Evolutionary conservation across 2,888 invertebrate genomes (phyloP).

Genomic region (Protula sp.): DNA sequence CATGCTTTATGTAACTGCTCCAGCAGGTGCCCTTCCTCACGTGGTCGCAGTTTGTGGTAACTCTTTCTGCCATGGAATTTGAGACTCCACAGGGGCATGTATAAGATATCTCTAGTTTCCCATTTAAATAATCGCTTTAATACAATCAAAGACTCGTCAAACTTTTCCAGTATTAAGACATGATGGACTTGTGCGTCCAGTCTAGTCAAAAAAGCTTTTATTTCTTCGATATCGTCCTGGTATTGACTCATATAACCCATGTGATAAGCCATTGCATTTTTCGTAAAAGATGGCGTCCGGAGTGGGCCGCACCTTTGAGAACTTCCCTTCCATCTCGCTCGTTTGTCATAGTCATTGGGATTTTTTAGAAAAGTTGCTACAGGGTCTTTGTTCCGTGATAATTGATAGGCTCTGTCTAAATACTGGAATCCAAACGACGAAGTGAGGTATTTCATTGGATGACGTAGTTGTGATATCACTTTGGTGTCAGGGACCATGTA

Average conservation of each 20-base stretch:
- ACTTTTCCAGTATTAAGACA: background rate
- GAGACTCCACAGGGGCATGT: background rate
- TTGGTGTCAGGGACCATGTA: background rate
- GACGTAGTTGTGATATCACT: background rate
- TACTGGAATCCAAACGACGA: background rate
- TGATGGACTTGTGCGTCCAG: background rate
- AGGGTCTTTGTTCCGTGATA: background rate
- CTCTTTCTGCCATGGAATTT: background rate
- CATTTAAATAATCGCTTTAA: background rate
- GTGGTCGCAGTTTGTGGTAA: background rate
- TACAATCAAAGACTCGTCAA: background rate
- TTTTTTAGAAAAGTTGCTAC: background rate
- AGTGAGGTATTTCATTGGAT: background rate
- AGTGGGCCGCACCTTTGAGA: background rate
- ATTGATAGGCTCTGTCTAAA: background rate
- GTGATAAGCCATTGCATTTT: constrained; percentile 1
- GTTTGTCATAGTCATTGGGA: background rate
- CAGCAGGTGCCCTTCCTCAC: background rate
- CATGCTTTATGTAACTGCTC: background rate
- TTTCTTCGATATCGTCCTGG: background rate
- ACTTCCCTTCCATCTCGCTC: background rate
- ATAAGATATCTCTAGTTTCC: background rate
- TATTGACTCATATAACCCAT: background rate
- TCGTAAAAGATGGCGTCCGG: background rate
- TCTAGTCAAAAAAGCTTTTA: background rate